A percentile compares a stretch with the other conserved stretches of the same genome.
These are phyloP conservation scores for Neoniphon sammara DNA, from an alignment of 2,797 vertebrate species.

Conservation along the genomic window DNA sequence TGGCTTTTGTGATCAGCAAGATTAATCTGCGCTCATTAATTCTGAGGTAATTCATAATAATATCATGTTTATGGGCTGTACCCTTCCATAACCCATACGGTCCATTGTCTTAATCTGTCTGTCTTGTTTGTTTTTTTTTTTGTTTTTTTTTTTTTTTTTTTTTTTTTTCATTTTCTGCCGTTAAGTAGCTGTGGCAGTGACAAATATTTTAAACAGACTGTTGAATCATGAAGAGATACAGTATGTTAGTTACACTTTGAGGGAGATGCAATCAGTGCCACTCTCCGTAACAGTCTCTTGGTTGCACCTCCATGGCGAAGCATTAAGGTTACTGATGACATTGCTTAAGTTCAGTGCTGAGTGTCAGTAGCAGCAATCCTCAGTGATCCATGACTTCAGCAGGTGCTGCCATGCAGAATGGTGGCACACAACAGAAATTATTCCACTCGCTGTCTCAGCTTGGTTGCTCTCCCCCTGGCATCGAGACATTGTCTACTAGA, in stretches of 20 bases:
- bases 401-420: conserved; percentile 73
- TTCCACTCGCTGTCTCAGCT: conserved; percentile 52
- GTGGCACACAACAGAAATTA: conserved; percentile 59
- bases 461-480: conserved; percentile 63
- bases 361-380: conserved; percentile 62
- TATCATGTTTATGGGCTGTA: conserved; percentile 10
- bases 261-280: not conserved
- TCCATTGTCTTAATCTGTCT: no score
- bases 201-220: not conserved
- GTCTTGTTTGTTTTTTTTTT: no score
- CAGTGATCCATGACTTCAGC: conserved; percentile 76
- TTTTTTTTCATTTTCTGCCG: not conserved
- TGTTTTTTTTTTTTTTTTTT: no score
- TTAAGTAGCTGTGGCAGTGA: not conserved
- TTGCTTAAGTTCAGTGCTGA: conserved; percentile 69
- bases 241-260: not conserved
- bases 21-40: not conserved
- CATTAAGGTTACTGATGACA: conserved; percentile 51
- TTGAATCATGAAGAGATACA: not conserved
- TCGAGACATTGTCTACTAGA: conserved; percentile 52
- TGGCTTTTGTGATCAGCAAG: not conserved
- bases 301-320: conserved; percentile 43
- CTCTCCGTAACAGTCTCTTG: conserved; percentile 2
- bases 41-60: not conserved
- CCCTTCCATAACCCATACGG: not conserved